Percentiles rank a stretch among this genome's conserved stretches.
Conservation (phyloP, 1,140 invertebrate species). For the Aphelenchoides besseyi region DNA sequence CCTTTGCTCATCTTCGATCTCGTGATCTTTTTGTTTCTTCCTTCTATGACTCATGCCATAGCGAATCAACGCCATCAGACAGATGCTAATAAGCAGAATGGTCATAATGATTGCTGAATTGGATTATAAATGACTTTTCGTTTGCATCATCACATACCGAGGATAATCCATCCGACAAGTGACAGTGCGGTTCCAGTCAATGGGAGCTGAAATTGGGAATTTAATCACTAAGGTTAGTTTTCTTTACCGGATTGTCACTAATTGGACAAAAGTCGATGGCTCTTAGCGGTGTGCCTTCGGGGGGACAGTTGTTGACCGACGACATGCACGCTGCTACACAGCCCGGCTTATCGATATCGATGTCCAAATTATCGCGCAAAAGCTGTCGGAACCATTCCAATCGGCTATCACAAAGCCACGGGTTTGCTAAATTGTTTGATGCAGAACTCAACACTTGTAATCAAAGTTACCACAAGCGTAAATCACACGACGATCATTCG, state of each 20-base stretch:
- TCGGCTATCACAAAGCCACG: conserved; percentile 56
- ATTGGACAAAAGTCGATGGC: conserved; percentile 48
- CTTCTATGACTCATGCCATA: conserved; percentile 62
- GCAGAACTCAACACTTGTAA: background rate
- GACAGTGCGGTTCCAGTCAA: conserved; percentile 54
- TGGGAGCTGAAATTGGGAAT: conserved; percentile 29
- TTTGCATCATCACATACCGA: conserved; percentile 39
- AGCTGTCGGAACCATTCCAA: conserved; percentile 62
- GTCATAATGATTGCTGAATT: conserved; percentile 61
- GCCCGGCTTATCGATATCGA: conserved; percentile 62
- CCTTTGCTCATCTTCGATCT: conserved; percentile 59
- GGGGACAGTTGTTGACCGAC: conserved; percentile 54
- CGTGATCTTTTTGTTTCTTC: conserved; percentile 61
- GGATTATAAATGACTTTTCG: background rate
- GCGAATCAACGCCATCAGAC: conserved; percentile 58
- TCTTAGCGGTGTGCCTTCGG: conserved; percentile 53
- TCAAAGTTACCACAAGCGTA: conserved; percentile 57
- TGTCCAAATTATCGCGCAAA: conserved; percentile 59
- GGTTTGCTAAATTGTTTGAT: conserved; percentile 48
- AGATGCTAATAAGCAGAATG: conserved; percentile 59
- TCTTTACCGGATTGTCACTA: conserved; percentile 36
- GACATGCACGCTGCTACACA: conserved; percentile 53
- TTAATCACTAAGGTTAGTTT: background rate
- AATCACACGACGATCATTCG: conserved; percentile 61
- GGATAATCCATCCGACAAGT: conserved; percentile 62